Percentiles rank a stretch among this genome's conserved stretches.
Conservation (phyloP, 1,140 invertebrate species). For the Drosophila nikananu region DNA sequence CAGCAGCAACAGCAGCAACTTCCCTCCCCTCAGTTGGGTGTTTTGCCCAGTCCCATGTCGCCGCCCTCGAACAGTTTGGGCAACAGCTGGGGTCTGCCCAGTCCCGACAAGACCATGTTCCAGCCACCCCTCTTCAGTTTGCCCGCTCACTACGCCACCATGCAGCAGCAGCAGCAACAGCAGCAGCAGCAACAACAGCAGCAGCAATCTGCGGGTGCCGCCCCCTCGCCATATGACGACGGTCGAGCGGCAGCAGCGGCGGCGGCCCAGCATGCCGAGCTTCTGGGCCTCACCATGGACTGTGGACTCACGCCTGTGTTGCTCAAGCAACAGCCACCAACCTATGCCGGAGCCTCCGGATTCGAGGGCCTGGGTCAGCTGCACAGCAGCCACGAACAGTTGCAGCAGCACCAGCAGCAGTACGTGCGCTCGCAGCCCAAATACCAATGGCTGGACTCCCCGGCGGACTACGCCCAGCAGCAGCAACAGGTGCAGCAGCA, state of each 20-base stretch:
- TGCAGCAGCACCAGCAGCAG: conserved; percentile 73
- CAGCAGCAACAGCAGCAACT: conserved; percentile 72
- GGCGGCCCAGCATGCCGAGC: conserved; percentile 86
- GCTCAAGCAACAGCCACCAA: conserved; percentile 86
- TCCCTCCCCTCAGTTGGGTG: conserved; percentile 75
- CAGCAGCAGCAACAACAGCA: conserved; percentile 72
- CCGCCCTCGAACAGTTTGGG: conserved; percentile 82
- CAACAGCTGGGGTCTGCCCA: conserved; percentile 87
- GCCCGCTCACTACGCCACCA: conserved; percentile 82
- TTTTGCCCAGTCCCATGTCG: conserved; percentile 86
- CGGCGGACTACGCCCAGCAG: conserved; percentile 79
- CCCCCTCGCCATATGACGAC: conserved; percentile 81
- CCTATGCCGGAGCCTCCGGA: conserved; percentile 84
- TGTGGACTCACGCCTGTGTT: conserved; percentile 85
- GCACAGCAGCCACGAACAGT: conserved; percentile 73
- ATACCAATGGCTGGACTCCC: conserved; percentile 88
- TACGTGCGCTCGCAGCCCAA: conserved; percentile 85
- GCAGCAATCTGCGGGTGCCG: conserved; percentile 67
- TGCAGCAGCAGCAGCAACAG: conserved; percentile 63
- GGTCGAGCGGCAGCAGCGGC: conserved; percentile 60
- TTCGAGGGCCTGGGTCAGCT: conserved; percentile 75
- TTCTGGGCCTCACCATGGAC: conserved; percentile 88
- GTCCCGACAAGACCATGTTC: conserved; percentile 88
- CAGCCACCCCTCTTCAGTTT: conserved; percentile 87
- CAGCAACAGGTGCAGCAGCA: conserved; percentile 53